These are phyloP conservation scores for Myzus persicae DNA, from an alignment of 1,140 invertebrate genomes.

Conservation along the genomic window DNA sequence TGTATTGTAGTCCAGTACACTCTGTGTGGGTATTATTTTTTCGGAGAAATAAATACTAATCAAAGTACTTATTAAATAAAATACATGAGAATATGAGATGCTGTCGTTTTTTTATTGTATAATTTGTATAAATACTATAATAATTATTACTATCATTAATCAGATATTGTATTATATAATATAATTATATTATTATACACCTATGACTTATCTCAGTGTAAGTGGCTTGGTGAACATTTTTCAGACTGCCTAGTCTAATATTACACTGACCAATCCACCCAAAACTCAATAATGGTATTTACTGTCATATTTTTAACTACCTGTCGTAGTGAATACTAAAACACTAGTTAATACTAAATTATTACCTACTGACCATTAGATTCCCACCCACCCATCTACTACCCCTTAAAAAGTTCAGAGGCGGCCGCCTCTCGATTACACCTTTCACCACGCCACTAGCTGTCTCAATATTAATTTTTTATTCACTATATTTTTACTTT, in stretches of 20 bases:
- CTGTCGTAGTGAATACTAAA: neutral
- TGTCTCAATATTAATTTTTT: neutral
- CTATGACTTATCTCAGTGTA: neutral
- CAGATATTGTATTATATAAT: neutral
- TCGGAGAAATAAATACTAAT: neutral
- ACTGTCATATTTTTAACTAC: neutral
- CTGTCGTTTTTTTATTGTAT: neutral
- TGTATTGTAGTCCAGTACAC: neutral
- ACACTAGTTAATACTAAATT: neutral
- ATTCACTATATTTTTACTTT: neutral
- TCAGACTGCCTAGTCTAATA: neutral
- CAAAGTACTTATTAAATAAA: neutral
- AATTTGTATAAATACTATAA: neutral
- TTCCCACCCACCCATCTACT: neutral
- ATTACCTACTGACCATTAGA: neutral
- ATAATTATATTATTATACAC: neutral
- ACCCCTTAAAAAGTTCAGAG: neutral
- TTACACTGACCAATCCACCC: neutral
- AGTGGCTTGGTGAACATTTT: neutral
- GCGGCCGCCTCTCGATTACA: neutral
- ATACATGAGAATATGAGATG: neutral
- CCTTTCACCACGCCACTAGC: neutral
- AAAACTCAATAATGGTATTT: neutral
- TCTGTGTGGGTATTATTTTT: neutral
- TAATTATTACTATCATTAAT: neutral